Evolutionary conservation across 2,888 invertebrate genomes (phyloP), one percentile per base, ranked within the genome.

Genomic region (Ormyrus thymus): DNA sequence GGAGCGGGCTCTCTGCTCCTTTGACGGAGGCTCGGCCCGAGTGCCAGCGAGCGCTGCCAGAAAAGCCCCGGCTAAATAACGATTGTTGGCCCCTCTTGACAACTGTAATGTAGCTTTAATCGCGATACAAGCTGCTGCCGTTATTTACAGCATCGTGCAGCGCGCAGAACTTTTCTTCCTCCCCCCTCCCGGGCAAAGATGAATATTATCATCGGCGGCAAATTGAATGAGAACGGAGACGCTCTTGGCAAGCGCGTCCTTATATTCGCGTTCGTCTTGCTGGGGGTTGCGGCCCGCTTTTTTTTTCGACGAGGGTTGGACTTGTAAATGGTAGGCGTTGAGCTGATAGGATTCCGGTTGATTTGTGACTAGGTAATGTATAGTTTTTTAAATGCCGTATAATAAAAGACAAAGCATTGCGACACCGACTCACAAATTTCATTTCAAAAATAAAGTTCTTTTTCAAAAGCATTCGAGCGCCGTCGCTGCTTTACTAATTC

Each of bases 51-150:
- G 4, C 84, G 85, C 86, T 87, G 88, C 88, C 88, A 89, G 86
- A 83, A 86, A 29, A 86, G 84, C 85, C 84, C 84, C 86, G 88
- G 86, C 87, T 87, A 85, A 86, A 86, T 84, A 85, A 89, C 56
- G 48, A 73, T 50, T 55, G 73, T 61, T 53, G 11, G 68, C 68
- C 56, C 64, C 64, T 59, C 86, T 87, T 88, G 89, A 89, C 88
- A 89, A 87, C 87, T 85, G 88, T 89, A 89, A 89, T 87, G 87
- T 86, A 85, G 86, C 87, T 87, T 88, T 89, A 89, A 89, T 89
- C 88, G 88, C 86, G 87, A 89, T 88, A 88, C 87, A 87, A 85
- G 86, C 85, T 85, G 84, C 84, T 83, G 1, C 81, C 50, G 78
- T 84, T 86, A 86, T 86, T 86, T 85, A 86, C 83, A 73, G 80